Base-by-base conservation (phyloP, 37 sponge, comb jelly and placozoan genomes). In the Tethya wilhelma region DNA sequence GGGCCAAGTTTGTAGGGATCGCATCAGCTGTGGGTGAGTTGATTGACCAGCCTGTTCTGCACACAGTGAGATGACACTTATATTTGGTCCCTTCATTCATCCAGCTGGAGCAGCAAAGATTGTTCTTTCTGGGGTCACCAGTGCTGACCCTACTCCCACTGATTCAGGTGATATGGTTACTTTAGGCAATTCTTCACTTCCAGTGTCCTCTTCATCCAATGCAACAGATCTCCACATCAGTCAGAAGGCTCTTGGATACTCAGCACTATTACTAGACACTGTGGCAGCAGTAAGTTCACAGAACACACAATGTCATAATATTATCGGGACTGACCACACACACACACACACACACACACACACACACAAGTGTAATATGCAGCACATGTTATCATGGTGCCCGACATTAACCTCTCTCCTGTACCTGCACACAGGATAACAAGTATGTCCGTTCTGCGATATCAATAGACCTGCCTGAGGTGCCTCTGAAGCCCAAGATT, bases 371-470 rank as follows among this genome's bases (percentile, higher is more conserved):
- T n/a, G n/a, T n/a, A n/a, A n/a, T n/a, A n/a, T n/a, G n/a, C n/a
- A n/a, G n/a, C n/a, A n/a, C n/a, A n/a, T n/a, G n/a, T n/a, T n/a
- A n/a, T n/a, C n/a, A n/a, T n/a, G n/a, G n/a, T n/a, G n/a, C n/a
- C n/a, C n/a, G n/a, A n/a, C n/a, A n/a, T n/a, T n/a, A n/a, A n/a
- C n/a, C n/a, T n/a, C n/a, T n/a, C n/a, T n/a, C n/a, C n/a, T n/a
- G n/a, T 8, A 8, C 63, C 11, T 60, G 22, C 7, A 25, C 65
- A 40, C 44, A 91, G 92, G 84, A 86, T 39, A 79, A 70, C 9
- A 78, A 80, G 34, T 86, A 86, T 36, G 78, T 86, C 22, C 87
- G 78, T 43, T 69, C 79, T 31, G 37, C 79, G 17, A 45, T 91
- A 44, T 91, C 92, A 36, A 65, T 91, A 5, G 84, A 86, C 14